Percentiles rank a stretch among this genome's conserved stretches.
phyloP scores from a whole-genome alignment of 1,140 invertebrate species.

The Nephotettix cincticeps region DNA sequence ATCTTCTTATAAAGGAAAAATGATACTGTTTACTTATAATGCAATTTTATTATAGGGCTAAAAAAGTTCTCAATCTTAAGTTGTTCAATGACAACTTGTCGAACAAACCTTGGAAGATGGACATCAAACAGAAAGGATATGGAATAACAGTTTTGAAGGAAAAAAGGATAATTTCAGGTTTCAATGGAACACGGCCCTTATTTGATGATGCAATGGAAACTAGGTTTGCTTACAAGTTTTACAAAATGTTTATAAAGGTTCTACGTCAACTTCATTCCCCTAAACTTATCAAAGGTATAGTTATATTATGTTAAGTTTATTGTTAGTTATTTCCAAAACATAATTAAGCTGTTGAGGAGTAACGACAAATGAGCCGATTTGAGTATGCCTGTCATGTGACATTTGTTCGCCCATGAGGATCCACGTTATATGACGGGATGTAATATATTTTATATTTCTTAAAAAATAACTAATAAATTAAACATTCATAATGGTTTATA shows the following conservation, averaged over 20 bases:
- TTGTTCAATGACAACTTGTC: conserved; percentile 1
- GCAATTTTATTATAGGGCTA: not conserved
- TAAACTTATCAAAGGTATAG: not conserved
- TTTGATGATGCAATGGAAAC: not conserved
- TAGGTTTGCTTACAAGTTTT: not conserved
- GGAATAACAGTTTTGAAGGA: conserved; percentile 9
- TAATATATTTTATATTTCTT: too few relatives aligned
- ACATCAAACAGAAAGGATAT: not conserved
- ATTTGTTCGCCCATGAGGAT: too few relatives aligned
- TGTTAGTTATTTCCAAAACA: too few relatives aligned
- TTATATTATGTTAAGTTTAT: too few relatives aligned
- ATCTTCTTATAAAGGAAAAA: too few relatives aligned
- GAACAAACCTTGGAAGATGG: conserved; percentile 1
- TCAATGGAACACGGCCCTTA: not conserved
- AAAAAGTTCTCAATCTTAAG: not conserved
- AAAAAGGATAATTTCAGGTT: not conserved
- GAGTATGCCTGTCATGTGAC: too few relatives aligned
- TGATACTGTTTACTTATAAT: too few relatives aligned
- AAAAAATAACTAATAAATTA: too few relatives aligned
- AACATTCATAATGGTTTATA: too few relatives aligned
- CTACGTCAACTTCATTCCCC: not conserved
- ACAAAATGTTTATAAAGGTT: not conserved
- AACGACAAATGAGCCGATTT: too few relatives aligned
- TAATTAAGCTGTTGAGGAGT: too few relatives aligned
- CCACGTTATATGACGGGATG: too few relatives aligned